Evolutionary conservation across 2,113 vertebrate genomes (phyloP).

Genomic region (Leiothrix lutea): DNA sequence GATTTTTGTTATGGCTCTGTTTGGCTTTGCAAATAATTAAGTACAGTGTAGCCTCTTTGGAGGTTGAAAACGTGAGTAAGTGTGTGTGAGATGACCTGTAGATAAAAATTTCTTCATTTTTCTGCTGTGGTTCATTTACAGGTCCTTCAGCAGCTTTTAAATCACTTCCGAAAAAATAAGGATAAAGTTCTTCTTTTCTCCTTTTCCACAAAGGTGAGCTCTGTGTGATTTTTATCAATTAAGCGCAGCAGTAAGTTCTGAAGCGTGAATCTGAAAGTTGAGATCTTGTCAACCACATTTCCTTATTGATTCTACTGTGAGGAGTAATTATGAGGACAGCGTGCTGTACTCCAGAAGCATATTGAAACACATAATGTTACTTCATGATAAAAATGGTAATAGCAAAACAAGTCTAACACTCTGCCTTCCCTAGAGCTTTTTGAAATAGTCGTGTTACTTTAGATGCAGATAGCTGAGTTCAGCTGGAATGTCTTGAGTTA

Average conservation of each 20-base stretch:
- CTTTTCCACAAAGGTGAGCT: conserved; percentile 91
- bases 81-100: neutral
- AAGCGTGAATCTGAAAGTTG: neutral
- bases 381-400: neutral
- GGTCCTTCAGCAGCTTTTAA: conserved; percentile 91
- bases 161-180: conserved; percentile 82
- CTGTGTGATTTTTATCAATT: neutral
- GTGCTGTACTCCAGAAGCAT: neutral
- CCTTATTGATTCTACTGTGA: neutral
- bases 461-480: neutral
- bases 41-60: neutral
- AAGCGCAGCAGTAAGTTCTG: neutral
- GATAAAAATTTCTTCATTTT: neutral
- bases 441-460: neutral
- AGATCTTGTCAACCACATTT: neutral
- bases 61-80: neutral
- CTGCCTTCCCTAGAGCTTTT: neutral
- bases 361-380: neutral
- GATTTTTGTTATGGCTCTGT: neutral
- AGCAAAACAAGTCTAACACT: neutral
- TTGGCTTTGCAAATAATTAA: neutral
- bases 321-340: neutral
- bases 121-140: conserved; percentile 64
- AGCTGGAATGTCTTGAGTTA: neutral
- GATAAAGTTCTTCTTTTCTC: conserved; percentile 96